Evolutionary conservation across 2,797 vertebrate species (phyloP).

Genomic region (Agapornis canus): DNA sequence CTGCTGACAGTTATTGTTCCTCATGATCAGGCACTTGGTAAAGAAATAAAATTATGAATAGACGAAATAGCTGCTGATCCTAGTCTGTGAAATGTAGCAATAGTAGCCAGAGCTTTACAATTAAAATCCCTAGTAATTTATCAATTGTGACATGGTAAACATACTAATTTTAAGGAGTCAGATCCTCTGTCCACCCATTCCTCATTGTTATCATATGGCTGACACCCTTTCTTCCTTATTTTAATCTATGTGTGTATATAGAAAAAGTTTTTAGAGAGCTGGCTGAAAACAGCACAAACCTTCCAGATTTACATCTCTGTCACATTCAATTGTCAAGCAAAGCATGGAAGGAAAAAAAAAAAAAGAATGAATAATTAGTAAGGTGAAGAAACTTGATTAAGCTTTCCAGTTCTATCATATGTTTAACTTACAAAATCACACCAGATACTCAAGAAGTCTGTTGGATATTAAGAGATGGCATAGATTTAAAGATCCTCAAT

Average conservation of each 20-base stretch:
- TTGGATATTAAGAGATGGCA: conserved; percentile 31
- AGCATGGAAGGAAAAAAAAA: not conserved
- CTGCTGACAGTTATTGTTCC: conserved; percentile 57
- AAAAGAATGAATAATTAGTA: conserved; percentile 40
- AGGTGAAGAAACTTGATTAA: conserved; percentile 28
- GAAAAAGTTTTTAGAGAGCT: not conserved
- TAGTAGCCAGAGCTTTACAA: not conserved
- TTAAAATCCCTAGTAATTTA: conserved; percentile 50
- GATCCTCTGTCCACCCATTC: not conserved
- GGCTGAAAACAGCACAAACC: not conserved
- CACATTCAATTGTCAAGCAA: not conserved
- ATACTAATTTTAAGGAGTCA: not conserved
- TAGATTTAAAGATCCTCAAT: conserved; percentile 12
- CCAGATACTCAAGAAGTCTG: not conserved
- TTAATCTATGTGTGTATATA: not conserved
- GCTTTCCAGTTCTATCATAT: conserved; percentile 37
- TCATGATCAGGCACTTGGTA: conserved; percentile 47
- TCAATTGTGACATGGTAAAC: not conserved
- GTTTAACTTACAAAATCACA: conserved; percentile 30
- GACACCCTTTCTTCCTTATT: not conserved
- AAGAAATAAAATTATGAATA: conserved; percentile 48
- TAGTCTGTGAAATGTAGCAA: not conserved
- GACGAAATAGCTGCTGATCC: conserved; percentile 34
- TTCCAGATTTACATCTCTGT: not conserved
- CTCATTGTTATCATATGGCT: not conserved